Percentiles rank a stretch among this genome's conserved stretches.
These are phyloP conservation scores for Hyphantria cunea DNA, from an alignment of 1,140 invertebrate genomes.

Conservation along the genomic window DNA sequence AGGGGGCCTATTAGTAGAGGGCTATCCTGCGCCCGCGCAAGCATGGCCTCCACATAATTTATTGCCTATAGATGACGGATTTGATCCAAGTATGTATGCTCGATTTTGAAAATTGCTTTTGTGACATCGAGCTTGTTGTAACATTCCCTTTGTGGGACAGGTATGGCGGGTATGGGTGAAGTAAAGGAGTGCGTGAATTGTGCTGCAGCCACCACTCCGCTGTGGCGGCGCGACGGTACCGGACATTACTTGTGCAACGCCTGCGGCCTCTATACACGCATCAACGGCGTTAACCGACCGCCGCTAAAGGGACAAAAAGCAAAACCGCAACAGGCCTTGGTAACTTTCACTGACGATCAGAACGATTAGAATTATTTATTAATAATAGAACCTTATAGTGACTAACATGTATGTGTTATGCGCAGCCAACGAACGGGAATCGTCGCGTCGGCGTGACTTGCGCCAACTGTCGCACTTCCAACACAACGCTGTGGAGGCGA, in stretches of 20 bases:
- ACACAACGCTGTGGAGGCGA: slow-evolving; percentile 93
- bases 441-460: slow-evolving; percentile 90
- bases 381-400: too few species aligned
- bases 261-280: slow-evolving; percentile 92
- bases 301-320: slow-evolving; percentile 82
- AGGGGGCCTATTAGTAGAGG: slow-evolving; percentile 67
- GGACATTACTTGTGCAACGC: slow-evolving; percentile 96
- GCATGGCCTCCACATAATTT: slow-evolving; percentile 68
- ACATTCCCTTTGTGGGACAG: slow-evolving; percentile 33
- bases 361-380: too few species aligned
- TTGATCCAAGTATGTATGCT: slow-evolving; percentile 60
- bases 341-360: slow-evolving; percentile 24
- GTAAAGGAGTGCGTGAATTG: slow-evolving; percentile 95
- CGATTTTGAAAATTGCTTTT: background rate
- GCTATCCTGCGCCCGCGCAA: slow-evolving; percentile 62
- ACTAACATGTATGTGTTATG: background rate
- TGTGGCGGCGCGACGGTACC: slow-evolving; percentile 94
- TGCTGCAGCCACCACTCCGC: slow-evolving; percentile 90
- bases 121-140: background rate
- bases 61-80: slow-evolving; percentile 69
- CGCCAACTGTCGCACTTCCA: slow-evolving; percentile 93
- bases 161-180: slow-evolving; percentile 81
- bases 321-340: slow-evolving; percentile 76
- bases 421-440: slow-evolving; percentile 84
- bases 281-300: slow-evolving; percentile 93